A percentile compares a stretch with the other conserved stretches of the same genome.
These are phyloP conservation scores for Rhinoraja longicauda DNA, from an alignment of 2,797 vertebrate genomes.

Conservation along the genomic window DNA sequence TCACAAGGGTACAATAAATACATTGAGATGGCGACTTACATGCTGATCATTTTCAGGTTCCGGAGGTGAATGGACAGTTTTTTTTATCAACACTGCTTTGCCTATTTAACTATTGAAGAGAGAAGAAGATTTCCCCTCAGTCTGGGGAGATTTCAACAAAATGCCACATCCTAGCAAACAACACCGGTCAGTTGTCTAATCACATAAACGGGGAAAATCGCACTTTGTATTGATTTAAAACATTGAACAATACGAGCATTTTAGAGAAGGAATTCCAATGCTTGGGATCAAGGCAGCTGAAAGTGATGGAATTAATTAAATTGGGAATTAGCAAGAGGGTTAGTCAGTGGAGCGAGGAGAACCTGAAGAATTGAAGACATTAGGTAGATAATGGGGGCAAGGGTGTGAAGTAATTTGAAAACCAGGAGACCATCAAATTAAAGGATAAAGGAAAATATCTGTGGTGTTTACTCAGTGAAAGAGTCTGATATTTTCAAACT, in stretches of 20 bases:
- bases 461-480: neutral
- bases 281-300: too few species aligned
- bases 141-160: neutral
- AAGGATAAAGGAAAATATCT: neutral
- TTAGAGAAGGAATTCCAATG: neutral
- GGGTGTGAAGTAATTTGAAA: neutral
- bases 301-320: neutral
- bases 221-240: neutral
- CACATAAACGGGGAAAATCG: neutral
- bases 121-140: too few species aligned
- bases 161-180: neutral
- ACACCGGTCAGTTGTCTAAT: neutral
- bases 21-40: neutral
- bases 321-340: too few species aligned
- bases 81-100: neutral
- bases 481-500: neutral
- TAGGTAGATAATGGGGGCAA: neutral
- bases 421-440: neutral
- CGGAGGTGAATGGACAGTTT: neutral
- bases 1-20: constrained; percentile 27
- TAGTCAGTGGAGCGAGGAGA: neutral
- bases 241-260: neutral
- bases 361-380: neutral
- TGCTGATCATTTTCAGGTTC: constrained; percentile 19
- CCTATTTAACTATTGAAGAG: neutral